phyloP scores from a whole-genome alignment of 1,140 invertebrate genomes.

The Leptopilina boulardi region DNA sequence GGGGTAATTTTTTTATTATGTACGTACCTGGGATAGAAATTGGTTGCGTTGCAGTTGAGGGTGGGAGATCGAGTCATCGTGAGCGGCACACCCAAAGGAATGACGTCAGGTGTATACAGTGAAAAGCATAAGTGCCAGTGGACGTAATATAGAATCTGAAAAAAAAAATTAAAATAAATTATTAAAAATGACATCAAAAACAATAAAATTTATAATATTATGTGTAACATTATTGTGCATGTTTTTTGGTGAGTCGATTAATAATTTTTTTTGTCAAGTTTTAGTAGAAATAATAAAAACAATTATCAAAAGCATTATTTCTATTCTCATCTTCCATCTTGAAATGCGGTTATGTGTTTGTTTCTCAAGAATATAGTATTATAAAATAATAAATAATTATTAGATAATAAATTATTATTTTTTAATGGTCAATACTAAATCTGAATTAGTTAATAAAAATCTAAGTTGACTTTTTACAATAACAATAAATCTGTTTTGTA shows the following conservation, averaged over 20 bases:
- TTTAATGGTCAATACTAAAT: not conserved
- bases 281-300: slow-evolving; percentile 29
- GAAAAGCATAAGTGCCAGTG: not conserved
- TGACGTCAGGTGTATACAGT: slow-evolving; percentile 55
- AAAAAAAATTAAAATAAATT: not conserved
- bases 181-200: slow-evolving; percentile 23
- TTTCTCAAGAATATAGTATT: not conserved
- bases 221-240: not conserved
- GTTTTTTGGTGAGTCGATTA: not conserved
- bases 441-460: too few species aligned
- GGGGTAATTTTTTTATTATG: not conserved
- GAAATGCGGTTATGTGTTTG: not conserved
- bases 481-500: too few species aligned
- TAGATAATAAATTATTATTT: not conserved
- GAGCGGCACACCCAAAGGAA: slow-evolving; percentile 55
- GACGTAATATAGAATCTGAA: not conserved
- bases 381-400: not conserved
- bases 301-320: too few species aligned
- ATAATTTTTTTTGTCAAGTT: not conserved
- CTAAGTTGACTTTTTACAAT: too few species aligned
- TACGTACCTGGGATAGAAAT: slow-evolving; percentile 1
- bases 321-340: not conserved
- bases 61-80: slow-evolving; percentile 12
- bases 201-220: not conserved
- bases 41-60: not conserved